Evolutionary conservation across 2,888 invertebrate species (phyloP).

Genomic region (Apamea sordens): DNA sequence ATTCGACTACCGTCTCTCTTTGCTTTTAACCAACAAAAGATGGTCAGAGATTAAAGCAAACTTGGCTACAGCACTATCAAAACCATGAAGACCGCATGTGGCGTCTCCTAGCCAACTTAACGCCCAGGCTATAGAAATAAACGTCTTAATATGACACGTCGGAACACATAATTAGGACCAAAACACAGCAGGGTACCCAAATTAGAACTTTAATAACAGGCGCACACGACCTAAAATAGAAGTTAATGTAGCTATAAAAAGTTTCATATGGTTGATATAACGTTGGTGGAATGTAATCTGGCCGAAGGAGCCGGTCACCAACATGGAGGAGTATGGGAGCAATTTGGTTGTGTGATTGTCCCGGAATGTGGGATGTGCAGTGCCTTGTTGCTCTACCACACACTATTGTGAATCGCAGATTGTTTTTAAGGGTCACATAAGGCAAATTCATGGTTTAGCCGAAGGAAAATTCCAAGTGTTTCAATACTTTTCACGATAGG

Average conservation of each 20-base stretch:
- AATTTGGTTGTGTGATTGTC: slow-evolving; percentile 60
- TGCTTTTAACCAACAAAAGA: slow-evolving; percentile 16
- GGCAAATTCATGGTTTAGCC: background rate
- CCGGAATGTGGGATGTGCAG: slow-evolving; percentile 54
- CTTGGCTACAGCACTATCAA: slow-evolving; percentile 32
- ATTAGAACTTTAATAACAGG: slow-evolving; percentile 76
- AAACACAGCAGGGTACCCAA: slow-evolving; percentile 67
- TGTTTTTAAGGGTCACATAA: slow-evolving; percentile 33
- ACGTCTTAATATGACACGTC: slow-evolving; percentile 63
- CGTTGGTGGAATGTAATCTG: slow-evolving; percentile 77
- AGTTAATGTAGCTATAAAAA: slow-evolving; percentile 79
- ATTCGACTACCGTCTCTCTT: background rate
- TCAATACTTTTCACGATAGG: background rate
- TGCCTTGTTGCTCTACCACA: slow-evolving; percentile 18
- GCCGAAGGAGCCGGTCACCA: slow-evolving; percentile 65
- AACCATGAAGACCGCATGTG: slow-evolving; percentile 47
- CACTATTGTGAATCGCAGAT: slow-evolving; percentile 37
- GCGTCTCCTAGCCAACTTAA: slow-evolving; percentile 41
- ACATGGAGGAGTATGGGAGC: slow-evolving; percentile 63
- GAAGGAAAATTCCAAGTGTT: background rate
- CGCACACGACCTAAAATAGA: slow-evolving; percentile 71
- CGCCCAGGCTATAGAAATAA: slow-evolving; percentile 58
- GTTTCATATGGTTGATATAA: slow-evolving; percentile 76
- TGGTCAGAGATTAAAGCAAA: slow-evolving; percentile 21
- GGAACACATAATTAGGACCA: slow-evolving; percentile 62